Conservation (phyloP, 2,888 invertebrate genomes). For the Patella pellucida region DNA sequence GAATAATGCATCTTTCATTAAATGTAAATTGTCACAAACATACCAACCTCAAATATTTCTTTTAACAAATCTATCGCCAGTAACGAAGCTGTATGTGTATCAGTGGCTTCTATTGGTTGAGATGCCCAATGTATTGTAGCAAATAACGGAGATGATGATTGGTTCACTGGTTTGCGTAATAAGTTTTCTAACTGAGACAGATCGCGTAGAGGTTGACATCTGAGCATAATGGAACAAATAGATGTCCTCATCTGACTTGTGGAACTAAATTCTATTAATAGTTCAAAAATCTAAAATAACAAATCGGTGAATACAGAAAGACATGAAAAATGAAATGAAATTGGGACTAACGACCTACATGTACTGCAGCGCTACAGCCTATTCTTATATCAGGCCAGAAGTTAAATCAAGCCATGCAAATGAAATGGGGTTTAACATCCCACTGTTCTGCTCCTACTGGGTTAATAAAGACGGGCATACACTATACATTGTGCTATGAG, state of each 20-base stretch:
- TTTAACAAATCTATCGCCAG: constrained; percentile 58
- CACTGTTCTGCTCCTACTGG: too few relatives aligned
- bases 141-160: constrained; percentile 57
- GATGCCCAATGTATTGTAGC: constrained; percentile 62
- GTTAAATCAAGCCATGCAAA: too few relatives aligned
- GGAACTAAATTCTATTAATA: constrained; percentile 2
- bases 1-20: neutral
- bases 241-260: constrained; percentile 9
- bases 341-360: too few relatives aligned
- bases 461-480: too few relatives aligned
- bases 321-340: neutral
- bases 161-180: constrained; percentile 38
- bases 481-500: too few relatives aligned
- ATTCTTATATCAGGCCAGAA: too few relatives aligned
- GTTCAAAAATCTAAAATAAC: neutral
- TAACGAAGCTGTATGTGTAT: constrained; percentile 43
- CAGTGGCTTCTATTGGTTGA: constrained; percentile 55
- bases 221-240: constrained; percentile 26
- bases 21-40: neutral
- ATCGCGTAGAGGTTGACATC: constrained; percentile 34
- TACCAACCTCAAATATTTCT: constrained; percentile 48
- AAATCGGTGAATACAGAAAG: neutral
- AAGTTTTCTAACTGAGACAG: constrained; percentile 34
- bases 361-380: too few relatives aligned
- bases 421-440: constrained; percentile 13